Conservation (phyloP, 2,797 vertebrate species). For the Macrochelys suwanniensis region DNA sequence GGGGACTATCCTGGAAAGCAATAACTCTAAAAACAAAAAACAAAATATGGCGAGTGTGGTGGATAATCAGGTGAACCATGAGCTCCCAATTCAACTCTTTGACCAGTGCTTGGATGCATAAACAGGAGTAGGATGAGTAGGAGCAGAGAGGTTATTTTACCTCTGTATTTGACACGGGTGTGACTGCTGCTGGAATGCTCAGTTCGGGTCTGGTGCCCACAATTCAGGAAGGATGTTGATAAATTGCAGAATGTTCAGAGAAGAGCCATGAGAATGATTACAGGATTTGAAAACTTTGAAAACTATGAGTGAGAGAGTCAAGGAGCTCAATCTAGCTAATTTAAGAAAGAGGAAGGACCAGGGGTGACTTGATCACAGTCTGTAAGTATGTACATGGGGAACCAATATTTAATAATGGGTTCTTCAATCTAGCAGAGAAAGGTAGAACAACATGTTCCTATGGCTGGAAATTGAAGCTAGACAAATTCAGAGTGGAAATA, state of each 20-base stretch:
- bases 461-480: not conserved
- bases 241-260: not conserved
- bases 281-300: not conserved
- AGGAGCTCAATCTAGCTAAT: not conserved
- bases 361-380: not conserved
- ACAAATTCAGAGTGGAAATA: not conserved
- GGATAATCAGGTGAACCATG: not conserved
- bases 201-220: not conserved
- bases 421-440: not conserved
- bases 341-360: not conserved
- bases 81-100: not conserved
- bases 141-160: not conserved
- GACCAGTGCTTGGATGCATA: not conserved
- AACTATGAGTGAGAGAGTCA: not conserved
- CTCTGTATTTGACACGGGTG: not conserved
- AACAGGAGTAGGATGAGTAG: not conserved
- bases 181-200: not conserved
- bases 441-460: not conserved
- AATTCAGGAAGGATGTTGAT: not conserved
- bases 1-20: not conserved
- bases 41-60: not conserved
- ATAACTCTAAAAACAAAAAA: not conserved
- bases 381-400: not conserved
- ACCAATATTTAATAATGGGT: not conserved
- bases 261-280: not conserved